Evolutionary conservation across 2,113 vertebrate genomes (phyloP), one percentile per base, ranked within the genome.

Genomic region (Halcyon senegalensis): DNA sequence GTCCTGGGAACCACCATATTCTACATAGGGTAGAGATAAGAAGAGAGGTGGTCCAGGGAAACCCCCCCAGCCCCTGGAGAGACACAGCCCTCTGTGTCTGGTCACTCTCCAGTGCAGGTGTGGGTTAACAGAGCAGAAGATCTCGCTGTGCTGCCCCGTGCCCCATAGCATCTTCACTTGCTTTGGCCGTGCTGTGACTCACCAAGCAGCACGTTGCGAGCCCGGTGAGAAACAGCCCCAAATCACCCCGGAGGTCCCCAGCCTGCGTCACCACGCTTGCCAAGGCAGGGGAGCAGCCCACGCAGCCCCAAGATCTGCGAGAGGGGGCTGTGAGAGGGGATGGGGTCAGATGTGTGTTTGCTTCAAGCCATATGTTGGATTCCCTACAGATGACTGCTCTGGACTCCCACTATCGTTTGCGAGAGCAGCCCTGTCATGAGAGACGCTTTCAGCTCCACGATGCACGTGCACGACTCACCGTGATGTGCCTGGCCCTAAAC

Each of bases 211-310:
- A 30, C 18, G 1, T 19, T 18, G 2, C 3, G 4, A 15, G 0
- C 7, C 46, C 5, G 1, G 53, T 15, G 50, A 23, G n/a, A 35
- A 28, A 27, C 78, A 79, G 24, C 63, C 63, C 81, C 13, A 25
- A 19, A 31, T 16, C 8, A 31, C 19, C 60, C 50, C 1, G 2
- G 5, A 33, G 24, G 4, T 23, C 7, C 60, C 35, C 55, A 50
- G 10, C 35, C 39, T 37, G n/a, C 5, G 2, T 24, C 73, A 33
- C 48, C 7, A 0, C 0, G 0, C 9, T 74, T 35, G 35, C 7
- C 0, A 0, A 23, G 50, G 19, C 3, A 2, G 17, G 33, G 24
- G 21, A 60, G 27, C 78, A 41, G 58, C 67, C 72, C 27, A 2
- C 5, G 2, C 62, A 37, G 27, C 35, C 48, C 28, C 11, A 9